These are phyloP conservation scores for Bhutanitis thaidina DNA, from an alignment of 2,888 invertebrate genomes.

Conservation along the genomic window DNA sequence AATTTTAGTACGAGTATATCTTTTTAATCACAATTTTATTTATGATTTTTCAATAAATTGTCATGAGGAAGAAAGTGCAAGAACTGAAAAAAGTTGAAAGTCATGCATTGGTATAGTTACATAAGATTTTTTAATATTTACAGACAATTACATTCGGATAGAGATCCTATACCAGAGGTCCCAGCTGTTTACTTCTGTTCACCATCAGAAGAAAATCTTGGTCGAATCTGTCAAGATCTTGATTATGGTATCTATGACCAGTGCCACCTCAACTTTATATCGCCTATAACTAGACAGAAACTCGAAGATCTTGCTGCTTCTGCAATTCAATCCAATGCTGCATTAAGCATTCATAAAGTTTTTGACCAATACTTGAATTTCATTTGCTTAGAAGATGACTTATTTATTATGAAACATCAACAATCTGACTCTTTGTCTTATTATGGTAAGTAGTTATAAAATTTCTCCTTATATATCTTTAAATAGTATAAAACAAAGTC, in stretches of 20 bases:
- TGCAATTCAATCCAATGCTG: slow-evolving; percentile 93
- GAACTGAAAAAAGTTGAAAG: no score
- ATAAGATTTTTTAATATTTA: slow-evolving; percentile 35
- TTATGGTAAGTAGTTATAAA: slow-evolving; percentile 82
- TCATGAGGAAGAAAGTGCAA: no score
- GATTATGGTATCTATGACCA: slow-evolving; percentile 94
- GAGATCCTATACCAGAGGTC: slow-evolving; percentile 97
- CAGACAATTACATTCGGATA: slow-evolving; percentile 92
- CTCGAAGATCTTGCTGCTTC: slow-evolving; percentile 97
- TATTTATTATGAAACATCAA: slow-evolving; percentile 96
- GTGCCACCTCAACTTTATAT: slow-evolving; percentile 98
- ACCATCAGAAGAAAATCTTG: slow-evolving; percentile 97
- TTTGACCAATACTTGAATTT: slow-evolving; percentile 99
- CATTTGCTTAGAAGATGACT: slow-evolving; percentile 97
- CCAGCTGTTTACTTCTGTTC: slow-evolving; percentile 99
- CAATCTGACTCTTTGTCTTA: slow-evolving; percentile 95
- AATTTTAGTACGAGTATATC: no score
- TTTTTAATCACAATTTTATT: no score
- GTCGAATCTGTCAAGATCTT: slow-evolving; percentile 94
- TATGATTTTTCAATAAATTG: no score
- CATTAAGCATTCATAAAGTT: slow-evolving; percentile 95
- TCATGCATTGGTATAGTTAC: no score
- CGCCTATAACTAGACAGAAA: slow-evolving; percentile 94
- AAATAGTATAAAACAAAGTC: no score
- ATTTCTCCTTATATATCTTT: no score